Evolutionary conservation across 2,888 invertebrate genomes (phyloP).

Genomic region (Podotricha telesiphe): DNA sequence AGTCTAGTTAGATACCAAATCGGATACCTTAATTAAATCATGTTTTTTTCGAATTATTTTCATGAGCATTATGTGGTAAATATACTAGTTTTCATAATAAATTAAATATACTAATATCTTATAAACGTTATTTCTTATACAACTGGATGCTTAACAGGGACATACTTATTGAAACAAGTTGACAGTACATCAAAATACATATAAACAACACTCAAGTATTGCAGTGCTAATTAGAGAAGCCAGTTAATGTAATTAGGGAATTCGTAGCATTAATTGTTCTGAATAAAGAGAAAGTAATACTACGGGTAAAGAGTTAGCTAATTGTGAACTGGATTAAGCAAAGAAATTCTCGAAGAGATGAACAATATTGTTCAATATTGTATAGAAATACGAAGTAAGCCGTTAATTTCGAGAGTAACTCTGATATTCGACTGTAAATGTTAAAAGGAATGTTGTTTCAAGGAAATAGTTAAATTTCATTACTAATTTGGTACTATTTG

Average conservation of each 20-base stretch:
- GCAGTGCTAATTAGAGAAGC: neutral
- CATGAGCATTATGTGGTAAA: too few relatives aligned
- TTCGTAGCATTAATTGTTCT: slow-evolving; percentile 24
- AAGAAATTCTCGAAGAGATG: slow-evolving; percentile 2
- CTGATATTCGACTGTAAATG: neutral
- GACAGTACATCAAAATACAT: neutral
- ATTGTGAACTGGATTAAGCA: slow-evolving; percentile 20
- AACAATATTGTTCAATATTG: slow-evolving; percentile 1
- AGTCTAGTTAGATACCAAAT: too few relatives aligned
- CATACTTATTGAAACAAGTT: neutral
- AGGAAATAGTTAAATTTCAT: too few relatives aligned
- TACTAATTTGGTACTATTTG: too few relatives aligned
- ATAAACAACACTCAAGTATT: neutral
- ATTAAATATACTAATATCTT: neutral
- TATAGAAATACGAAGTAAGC: neutral
- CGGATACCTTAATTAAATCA: too few relatives aligned
- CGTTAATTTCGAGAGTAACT: neutral
- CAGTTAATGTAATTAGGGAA: slow-evolving; percentile 26
- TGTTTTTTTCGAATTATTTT: too few relatives aligned
- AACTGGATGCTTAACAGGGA: neutral
- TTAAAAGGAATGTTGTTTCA: neutral
- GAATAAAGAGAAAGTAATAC: slow-evolving; percentile 18
- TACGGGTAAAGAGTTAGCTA: slow-evolving; percentile 11
- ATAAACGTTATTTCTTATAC: neutral
- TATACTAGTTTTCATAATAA: too few relatives aligned